phyloP scores from a whole-genome alignment of 37 sponge, comb jelly and placozoan genomes.

The Ephydatia muelleri region DNA sequence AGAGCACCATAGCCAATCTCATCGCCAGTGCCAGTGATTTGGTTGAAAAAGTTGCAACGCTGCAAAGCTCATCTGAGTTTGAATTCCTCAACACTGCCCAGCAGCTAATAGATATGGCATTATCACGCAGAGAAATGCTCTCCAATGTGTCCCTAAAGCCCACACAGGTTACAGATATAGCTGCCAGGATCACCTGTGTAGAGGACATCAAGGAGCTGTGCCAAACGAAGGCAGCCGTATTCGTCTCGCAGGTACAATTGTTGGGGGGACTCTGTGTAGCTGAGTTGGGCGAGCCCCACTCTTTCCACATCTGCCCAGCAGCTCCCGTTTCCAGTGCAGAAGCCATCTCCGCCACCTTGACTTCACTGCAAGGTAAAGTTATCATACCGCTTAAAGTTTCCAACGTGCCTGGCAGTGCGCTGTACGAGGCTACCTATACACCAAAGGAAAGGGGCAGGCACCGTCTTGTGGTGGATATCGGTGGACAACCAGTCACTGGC shows the following conservation, averaged over 20 bases:
- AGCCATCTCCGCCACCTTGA: constrained; percentile 21
- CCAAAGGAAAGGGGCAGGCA: constrained; percentile 35
- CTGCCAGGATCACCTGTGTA: constrained; percentile 14
- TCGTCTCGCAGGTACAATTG: not conserved
- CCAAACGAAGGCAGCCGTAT: constrained; percentile 23
- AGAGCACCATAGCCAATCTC: constrained; percentile 6
- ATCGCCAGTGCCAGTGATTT: not conserved
- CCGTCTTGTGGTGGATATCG: not conserved
- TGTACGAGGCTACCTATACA: constrained; percentile 31
- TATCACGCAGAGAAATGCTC: not conserved
- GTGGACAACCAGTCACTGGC: constrained; percentile 18
- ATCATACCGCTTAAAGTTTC: not conserved
- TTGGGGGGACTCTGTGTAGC: not conserved
- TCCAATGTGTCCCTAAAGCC: not conserved
- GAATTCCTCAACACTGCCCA: not conserved
- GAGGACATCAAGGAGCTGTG: constrained; percentile 5
- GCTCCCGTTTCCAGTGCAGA: not conserved
- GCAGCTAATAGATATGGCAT: not conserved
- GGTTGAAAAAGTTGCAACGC: not conserved
- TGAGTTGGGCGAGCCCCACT: constrained; percentile 15
- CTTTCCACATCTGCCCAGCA: constrained; percentile 8
- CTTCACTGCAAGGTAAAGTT: constrained; percentile 19
- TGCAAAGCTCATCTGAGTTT: not conserved
- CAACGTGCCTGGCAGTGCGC: constrained; percentile 23
- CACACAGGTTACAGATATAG: constrained; percentile 17